Base-by-base conservation (phyloP, 1,140 invertebrate genomes). In the Zaprionus taronus region DNA sequence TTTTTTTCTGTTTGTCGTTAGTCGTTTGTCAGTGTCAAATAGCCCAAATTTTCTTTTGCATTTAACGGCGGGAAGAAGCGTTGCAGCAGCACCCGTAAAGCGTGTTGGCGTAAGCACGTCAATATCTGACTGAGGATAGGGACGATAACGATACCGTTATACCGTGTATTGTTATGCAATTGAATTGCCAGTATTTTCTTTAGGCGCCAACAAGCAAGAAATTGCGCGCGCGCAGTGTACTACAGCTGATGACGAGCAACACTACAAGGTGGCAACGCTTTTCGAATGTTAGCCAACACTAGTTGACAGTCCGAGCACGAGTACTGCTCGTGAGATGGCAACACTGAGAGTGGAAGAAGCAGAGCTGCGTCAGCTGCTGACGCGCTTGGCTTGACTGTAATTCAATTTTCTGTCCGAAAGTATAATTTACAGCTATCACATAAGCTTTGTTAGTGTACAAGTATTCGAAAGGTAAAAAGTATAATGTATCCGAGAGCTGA, bases 131-230 rank as follows among this genome's bases (percentile, higher is more conserved):
- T 89, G 81, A 81, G 75, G 58, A 79, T 87, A 34, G 41, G 53
- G 22, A 80, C 79, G 78, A 90, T 81, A 84, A 90, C 85, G 79
- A 89, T 87, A 87, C 84, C 85, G 72, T 73, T 87, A 90, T 87
- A 84, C 65, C 17, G 58, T 66, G 57, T 73, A 73, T 81, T 90
- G 84, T 87, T 87, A 87, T 87, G 84, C 84, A 87, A 87, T 87
- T 87, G 85, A 90, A 76, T 73, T 57, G 75, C 72, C 84, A 57
- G 74, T 87, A 87, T 87, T 84, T 68, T 76, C 65, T 55, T 69
- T 69, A 22, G 81, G 81, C 78, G 78, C 84, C 74, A 89, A 89
- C 17, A 57, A 55, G 51, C 14, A 69, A 65, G 70, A 57, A 75
- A 36, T 26, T 26, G 69, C 72, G 84, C 84, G 72, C n/a, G 84